These are phyloP conservation scores for Clarias fuscus DNA, from an alignment of 2,797 vertebrate genomes.

Conservation along the genomic window DNA sequence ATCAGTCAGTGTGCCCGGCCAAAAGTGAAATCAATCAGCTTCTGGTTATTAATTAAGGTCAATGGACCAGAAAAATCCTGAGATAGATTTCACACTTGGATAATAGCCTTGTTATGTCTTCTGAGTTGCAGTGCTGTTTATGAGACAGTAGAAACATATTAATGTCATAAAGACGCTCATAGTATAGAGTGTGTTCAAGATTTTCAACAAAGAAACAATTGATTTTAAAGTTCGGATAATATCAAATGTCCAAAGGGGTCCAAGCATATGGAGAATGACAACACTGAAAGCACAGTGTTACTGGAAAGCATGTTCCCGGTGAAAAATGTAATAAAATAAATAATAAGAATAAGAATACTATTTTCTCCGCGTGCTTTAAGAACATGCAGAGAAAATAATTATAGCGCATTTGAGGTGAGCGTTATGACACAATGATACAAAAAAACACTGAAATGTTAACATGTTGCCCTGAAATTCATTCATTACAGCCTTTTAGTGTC, in stretches of 20 bases:
- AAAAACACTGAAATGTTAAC: too few species aligned
- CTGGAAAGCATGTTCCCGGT: too few species aligned
- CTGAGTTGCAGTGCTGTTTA: conserved; percentile 17
- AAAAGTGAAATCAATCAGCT: conserved; percentile 43
- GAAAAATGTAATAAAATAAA: too few species aligned
- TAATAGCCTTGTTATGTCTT: conserved; percentile 38
- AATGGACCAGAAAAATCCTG: conserved; percentile 21
- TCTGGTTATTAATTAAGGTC: conserved; percentile 51
- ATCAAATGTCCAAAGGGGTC: not conserved
- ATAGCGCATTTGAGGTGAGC: too few species aligned
- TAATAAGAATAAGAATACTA: too few species aligned
- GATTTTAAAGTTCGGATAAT: not conserved
- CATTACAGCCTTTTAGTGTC: too few species aligned
- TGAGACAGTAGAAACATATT: conserved; percentile 14
- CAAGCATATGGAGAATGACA: not conserved
- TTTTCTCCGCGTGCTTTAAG: too few species aligned
- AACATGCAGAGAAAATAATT: too few species aligned
- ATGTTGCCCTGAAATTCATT: too few species aligned
- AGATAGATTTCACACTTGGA: conserved; percentile 39
- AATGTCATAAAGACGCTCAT: not conserved
- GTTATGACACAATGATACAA: too few species aligned
- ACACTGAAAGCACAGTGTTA: not conserved
- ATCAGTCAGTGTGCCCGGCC: conserved; percentile 18
- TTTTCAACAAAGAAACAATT: not conserved
- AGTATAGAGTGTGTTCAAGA: not conserved